Evolutionary conservation across 2,797 vertebrate genomes (phyloP), one percentile per base, ranked within the genome.

Genomic region (Coranthus polyacanthus): DNA sequence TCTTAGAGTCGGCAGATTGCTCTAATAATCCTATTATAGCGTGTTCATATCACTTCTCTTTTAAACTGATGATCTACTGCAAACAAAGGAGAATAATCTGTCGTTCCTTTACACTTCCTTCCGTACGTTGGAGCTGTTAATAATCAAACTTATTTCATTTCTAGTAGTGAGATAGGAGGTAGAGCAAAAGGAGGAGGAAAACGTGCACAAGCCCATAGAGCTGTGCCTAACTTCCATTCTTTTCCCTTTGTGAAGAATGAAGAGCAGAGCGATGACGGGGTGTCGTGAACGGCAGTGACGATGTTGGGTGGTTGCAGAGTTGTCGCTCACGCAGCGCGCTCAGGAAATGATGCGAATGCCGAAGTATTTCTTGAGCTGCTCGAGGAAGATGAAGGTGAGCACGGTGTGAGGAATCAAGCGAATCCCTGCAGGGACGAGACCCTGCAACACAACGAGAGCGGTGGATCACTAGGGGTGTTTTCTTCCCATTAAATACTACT

Each of bases 381-480:
- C 98, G 76, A 99, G 93, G 77, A 99, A 98, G 56, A 99, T 5
- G 47, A 99, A 99, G 42, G 97, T 99, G 78, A 99, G 95, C 71
- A 99, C 84, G 0, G 97, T 99, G 68, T 99, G 97, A 43, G 98
- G 98, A 76, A 99, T 17, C 60, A 99, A 89, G 10, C 97, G 95
- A 82, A 99, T 93, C 29, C 95, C 97, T 0, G 98, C 98, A 0
- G 98, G 98, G 76, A 98, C 90, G 0, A 98, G 94, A 82, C 97
- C 98, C 98, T 99, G 91, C 12, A 77, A 65, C 1, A 34, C 12
- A 66, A 80, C 1, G n/a, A 13, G 16, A 17, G 26, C 2, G 20
- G 46, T 18, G 26, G 34, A 38, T 68, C 11, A 63, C 1, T 0
- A 24, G 13, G 20, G 36, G 37, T 13, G 41, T 2, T 22, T 65